phyloP scores from a whole-genome alignment of 2,113 vertebrate species.

The Tetrax tetrax region DNA sequence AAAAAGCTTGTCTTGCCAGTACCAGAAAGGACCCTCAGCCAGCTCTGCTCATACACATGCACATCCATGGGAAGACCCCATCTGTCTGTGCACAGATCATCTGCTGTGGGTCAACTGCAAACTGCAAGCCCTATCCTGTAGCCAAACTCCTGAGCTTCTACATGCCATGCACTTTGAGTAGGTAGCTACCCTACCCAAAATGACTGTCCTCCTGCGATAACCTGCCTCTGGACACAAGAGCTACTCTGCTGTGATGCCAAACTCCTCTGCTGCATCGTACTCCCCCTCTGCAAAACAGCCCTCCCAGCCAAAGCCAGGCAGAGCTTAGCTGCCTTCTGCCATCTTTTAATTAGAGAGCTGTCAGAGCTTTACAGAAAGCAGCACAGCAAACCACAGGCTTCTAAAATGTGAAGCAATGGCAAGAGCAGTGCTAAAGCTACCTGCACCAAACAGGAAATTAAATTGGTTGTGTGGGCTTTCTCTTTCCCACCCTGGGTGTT shows the following conservation, averaged over 20 bases:
- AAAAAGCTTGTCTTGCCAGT: background rate
- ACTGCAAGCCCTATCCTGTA: background rate
- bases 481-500: background rate
- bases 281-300: background rate
- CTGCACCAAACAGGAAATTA: background rate
- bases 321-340: background rate
- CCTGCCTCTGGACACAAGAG: background rate
- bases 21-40: background rate
- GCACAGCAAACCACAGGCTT: background rate
- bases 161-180: background rate
- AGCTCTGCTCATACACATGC: background rate
- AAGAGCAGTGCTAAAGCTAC: background rate
- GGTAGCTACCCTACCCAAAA: background rate
- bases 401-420: background rate
- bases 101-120: background rate
- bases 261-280: background rate
- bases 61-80: background rate
- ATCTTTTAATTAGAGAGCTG: background rate
- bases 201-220: background rate
- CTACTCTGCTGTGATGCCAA: accelerated
- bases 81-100: background rate
- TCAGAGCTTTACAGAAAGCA: background rate
- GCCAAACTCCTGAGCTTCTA: background rate
- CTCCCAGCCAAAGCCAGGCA: background rate
- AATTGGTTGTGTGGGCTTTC: background rate